A percentile compares a stretch with the other conserved stretches of the same genome.
Conservation (phyloP, 2,113 vertebrate species). For the Saccopteryx bilineata region DNA sequence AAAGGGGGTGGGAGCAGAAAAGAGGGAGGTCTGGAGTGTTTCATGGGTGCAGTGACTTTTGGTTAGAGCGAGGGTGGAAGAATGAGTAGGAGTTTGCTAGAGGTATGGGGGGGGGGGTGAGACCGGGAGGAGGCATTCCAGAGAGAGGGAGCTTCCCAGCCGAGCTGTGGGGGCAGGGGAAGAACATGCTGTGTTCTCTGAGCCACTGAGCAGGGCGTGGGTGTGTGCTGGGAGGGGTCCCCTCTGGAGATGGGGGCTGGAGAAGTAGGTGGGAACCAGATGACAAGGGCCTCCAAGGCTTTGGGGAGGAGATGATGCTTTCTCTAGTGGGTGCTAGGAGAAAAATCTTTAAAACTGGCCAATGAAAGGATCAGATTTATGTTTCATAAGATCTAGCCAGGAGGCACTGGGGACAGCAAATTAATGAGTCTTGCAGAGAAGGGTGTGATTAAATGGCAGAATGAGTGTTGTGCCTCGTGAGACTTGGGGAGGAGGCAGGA, state of each 20-base stretch:
- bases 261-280: background rate
- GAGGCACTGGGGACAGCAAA: background rate
- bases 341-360: background rate
- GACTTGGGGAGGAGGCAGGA: background rate
- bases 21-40: slow-evolving; percentile 9
- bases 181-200: background rate
- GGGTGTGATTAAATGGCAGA: slow-evolving; percentile 20
- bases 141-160: slow-evolving; percentile 12
- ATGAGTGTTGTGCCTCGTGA: background rate
- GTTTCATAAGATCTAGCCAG: background rate
- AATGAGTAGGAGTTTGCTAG: slow-evolving; percentile 67
- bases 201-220: background rate
- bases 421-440: slow-evolving; percentile 1
- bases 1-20: background rate
- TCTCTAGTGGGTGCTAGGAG: background rate
- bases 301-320: background rate
- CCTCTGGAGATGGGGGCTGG: background rate
- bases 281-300: background rate
- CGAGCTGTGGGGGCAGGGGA: background rate
- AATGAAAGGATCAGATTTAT: slow-evolving; percentile 25
- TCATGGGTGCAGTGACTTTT: slow-evolving; percentile 60
- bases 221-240: background rate
- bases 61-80: background rate
- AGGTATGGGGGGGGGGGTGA: background rate
- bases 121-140: background rate